Conservation (phyloP, 2,888 invertebrate genomes). For the Drosophila borborema region DNA sequence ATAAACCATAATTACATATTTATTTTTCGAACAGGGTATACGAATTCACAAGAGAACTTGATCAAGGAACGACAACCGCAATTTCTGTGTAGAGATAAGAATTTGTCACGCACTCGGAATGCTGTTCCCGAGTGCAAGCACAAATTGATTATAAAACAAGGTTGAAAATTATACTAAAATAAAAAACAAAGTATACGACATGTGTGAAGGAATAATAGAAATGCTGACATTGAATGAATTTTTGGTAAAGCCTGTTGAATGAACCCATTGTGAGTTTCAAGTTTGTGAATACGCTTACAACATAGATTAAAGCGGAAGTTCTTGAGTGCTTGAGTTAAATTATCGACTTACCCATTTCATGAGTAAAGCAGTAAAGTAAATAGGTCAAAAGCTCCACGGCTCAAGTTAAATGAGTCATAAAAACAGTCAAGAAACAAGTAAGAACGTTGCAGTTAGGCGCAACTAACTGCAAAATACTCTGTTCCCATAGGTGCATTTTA, state of each 20-base stretch:
- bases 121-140: constrained; percentile 17
- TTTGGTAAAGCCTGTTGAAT: not conserved
- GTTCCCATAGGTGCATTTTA: too few species aligned
- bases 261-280: not conserved
- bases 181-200: not conserved
- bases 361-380: constrained; percentile 9
- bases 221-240: not conserved
- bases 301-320: not conserved
- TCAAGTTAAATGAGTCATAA: constrained; percentile 14
- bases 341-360: constrained; percentile 11
- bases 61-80: constrained; percentile 15
- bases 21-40: constrained; percentile 4
- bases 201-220: not conserved
- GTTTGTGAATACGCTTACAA: not conserved
- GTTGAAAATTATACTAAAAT: constrained; percentile 10
- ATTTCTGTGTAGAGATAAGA: constrained; percentile 37
- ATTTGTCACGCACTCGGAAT: constrained; percentile 57
- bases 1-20: not conserved
- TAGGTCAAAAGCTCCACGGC: not conserved
- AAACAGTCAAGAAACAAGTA: constrained; percentile 2
- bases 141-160: constrained; percentile 58
- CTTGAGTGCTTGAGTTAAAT: constrained; percentile 2
- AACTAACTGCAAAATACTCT: too few species aligned
- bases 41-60: not conserved
- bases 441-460: too few species aligned